Evolutionary conservation across 2,797 vertebrate genomes (phyloP), one percentile per base, ranked within the genome.

Genomic region (Pristis pectinata): DNA sequence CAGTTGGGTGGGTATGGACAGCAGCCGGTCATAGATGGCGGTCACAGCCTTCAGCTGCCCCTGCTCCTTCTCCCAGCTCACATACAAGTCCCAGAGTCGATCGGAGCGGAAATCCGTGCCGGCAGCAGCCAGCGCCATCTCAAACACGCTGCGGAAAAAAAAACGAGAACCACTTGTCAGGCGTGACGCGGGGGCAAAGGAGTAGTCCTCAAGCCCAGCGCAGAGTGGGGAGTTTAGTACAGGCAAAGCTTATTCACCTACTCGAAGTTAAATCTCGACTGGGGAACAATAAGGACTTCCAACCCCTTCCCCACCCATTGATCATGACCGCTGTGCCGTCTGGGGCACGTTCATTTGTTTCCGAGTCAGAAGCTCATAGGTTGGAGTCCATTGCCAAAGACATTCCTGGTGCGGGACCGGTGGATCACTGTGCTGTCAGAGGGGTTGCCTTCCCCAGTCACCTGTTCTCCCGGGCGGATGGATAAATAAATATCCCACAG

Each of bases 71-170:
- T 98, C 98, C 98, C 98, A 98, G 76, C 98, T 98, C 6, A 97
- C 96, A 19, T 98, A 98, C 0, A 98, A 96, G 94, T 98, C 98
- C 98, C 98, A 98, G 0, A 98, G 96, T 0, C 98, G 97, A 95
- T 98, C 98, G 0, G 98, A 98, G 85, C 98, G 97, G 96, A 98
- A 98, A 95, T 98, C 98, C 96, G 98, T 95, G 10, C 98, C 98
- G 0, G 97, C 97, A 0, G 97, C 97, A 0, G 91, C 95, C 70
- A 98, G 95, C 0, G 98, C 98, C 0, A 98, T 97, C 96, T 98
- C 97, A 95, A 98, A 98, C 0, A 97, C 97, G 0, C 98, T 98
- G 95, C 72, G 37, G n/a, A 59, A 95, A 19, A 34, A 1, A 34
- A n/a, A 44, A 83, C 13, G 27, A 85, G 30, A 56, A 15, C 3